Evolutionary conservation across 2,113 vertebrate genomes (phyloP), one percentile per base, ranked within the genome.

Genomic region (Dromiciops gliroides): DNA sequence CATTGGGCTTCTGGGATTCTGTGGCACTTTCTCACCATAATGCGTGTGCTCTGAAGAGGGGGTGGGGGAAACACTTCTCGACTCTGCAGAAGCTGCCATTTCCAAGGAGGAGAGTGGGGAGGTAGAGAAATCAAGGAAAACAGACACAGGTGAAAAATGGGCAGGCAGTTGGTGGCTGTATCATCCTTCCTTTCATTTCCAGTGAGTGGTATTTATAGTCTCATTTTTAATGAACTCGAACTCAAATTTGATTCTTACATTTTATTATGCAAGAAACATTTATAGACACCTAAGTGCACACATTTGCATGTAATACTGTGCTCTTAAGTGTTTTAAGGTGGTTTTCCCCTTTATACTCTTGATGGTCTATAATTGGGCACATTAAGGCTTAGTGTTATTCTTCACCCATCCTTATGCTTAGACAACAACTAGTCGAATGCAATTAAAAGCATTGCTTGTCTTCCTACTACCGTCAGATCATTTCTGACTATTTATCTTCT

Each of bases 371-470:
- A 90, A 83, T 56, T 95, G 89, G 93, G 95, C 94, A 51, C 93
- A 89, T 95, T 94, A 96, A 23, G 96, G 92, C 92, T 94, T 60
- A 92, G 88, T 16, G 50, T 67, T 67, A 94, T 93, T 96, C 94
- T 94, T 95, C 94, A 96, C 97, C 96, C 89, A 95, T 93, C 22
- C 31, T 93, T 67, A 94, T 92, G 90, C 94, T 93, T 97, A 91
- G 88, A 90, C 31, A 96, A 97, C 96, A 97, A 97, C 97, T 97
- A 95, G 97, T 90, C 91, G 96, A 96, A 95, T 94, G 91, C 53
- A 96, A 96, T 97, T 91, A 95, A 97, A 97, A 50, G 90, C 95
- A 95, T 94, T 60, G 94, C 96, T 97, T 97, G 96, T 96, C 96
- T 95, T 97, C 96, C 44, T 97, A 92, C 94, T 95, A 96, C 50